Evolutionary conservation across 2,888 invertebrate genomes (phyloP), one percentile per base, ranked within the genome.

Genomic region (Xestobium rufovillosum): DNA sequence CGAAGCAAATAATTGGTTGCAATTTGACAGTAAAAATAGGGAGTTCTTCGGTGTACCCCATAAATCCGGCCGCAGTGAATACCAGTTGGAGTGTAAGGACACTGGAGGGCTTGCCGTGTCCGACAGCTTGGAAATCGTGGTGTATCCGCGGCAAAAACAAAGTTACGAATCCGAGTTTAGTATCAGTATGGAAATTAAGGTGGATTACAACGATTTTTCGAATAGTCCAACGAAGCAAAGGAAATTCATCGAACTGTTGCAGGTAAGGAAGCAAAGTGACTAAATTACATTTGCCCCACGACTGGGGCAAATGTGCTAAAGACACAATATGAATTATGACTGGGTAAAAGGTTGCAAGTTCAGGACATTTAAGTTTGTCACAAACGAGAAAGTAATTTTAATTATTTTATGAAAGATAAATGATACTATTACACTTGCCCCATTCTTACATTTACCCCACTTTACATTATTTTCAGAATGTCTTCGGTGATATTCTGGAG

Each of bases 1-100:
- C 14, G 75, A 78, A 3, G 55, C 72, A 0, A 70, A 75, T 9
- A 80, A 83, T 59, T 95, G 94, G 92, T 65, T 95, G 44, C 89
- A 90, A 62, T 90, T 92, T 59, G 90, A 94, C 60, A 71, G 73
- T 2, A 83, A 83, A 54, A 89, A 88, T 67, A 84, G 88, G 55
- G 89, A 88, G 67, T 86, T 95, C 66, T 88, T 78, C 59, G 92
- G 92, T 0, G 73, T 95, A 34, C 69, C 75, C 0, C 68, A 69
- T 2, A 83, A 91, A 59, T 73, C 76, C 12, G 86, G 87, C 16
- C 73, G 76, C 9, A 78, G 78, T 44, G 83, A 83, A 51, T 91
- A 88, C 57, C 80, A 86, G 49, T 66, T 91, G 55, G 74, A 80
- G 34, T 84, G 84, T 28, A 77, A 81, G 56, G 85, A 86, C 57